Conservation (phyloP, 2,888 invertebrate species). For the Philhelius pedissequus region DNA sequence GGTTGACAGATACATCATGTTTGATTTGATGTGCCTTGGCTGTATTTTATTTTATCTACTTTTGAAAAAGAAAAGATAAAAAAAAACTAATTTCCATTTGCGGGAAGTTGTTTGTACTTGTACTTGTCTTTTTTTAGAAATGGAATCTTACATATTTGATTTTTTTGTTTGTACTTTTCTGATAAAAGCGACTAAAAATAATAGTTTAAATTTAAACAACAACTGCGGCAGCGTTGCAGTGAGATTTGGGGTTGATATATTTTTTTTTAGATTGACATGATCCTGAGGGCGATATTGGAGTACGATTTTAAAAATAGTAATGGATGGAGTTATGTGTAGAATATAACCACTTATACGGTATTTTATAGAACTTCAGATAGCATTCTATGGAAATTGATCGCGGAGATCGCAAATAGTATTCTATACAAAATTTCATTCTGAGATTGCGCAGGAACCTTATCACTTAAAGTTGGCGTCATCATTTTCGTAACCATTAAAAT, state of each 20-base stretch:
- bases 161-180: background rate
- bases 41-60: background rate
- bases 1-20: background rate
- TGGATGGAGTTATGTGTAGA: too few species aligned
- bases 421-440: too few species aligned
- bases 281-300: background rate
- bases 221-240: background rate
- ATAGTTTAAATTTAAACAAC: background rate
- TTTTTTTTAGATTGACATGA: background rate
- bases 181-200: background rate
- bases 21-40: slow-evolving; percentile 8
- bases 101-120: background rate
- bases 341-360: too few species aligned
- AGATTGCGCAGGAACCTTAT: too few species aligned
- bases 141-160: background rate
- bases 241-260: too few species aligned
- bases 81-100: background rate
- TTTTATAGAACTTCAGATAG: too few species aligned
- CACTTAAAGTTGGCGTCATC: too few species aligned
- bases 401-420: too few species aligned
- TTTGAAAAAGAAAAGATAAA: background rate
- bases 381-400: too few species aligned
- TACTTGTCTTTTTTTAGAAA: background rate
- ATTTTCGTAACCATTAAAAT: too few species aligned
- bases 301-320: too few species aligned